A percentile compares a stretch with the other conserved stretches of the same genome.
Conservation (phyloP, 2,888 invertebrate species). For the Ceraclea dissimilis region DNA sequence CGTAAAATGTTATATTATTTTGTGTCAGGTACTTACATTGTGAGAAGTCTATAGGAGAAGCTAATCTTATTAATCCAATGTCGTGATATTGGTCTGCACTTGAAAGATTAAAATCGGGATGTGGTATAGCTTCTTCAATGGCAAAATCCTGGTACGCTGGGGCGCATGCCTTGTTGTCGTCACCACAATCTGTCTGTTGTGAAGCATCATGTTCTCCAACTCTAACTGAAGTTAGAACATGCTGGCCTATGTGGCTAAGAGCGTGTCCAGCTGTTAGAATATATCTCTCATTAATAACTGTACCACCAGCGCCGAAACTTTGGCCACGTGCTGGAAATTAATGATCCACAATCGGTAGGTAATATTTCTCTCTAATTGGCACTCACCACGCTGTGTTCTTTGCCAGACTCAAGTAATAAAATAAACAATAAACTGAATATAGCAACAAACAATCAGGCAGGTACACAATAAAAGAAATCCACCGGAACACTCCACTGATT, state of each 20-base stretch:
- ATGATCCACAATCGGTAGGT: too few relatives aligned
- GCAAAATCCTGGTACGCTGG: conserved; percentile 42
- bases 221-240: conserved; percentile 44
- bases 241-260: neutral
- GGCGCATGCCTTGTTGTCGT: too few relatives aligned
- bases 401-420: too few relatives aligned
- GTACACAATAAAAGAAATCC: too few relatives aligned
- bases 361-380: too few relatives aligned
- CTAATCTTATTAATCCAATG: conserved; percentile 51
- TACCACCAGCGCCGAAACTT: conserved; percentile 4
- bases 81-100: conserved; percentile 36
- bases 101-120: conserved; percentile 46
- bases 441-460: too few relatives aligned
- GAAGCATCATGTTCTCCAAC: conserved; percentile 54
- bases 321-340: neutral
- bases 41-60: conserved; percentile 33
- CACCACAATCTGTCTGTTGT: conserved; percentile 41
- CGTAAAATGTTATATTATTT: too few relatives aligned
- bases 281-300: conserved; percentile 9
- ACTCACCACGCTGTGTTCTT: too few relatives aligned
- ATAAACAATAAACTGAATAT: too few relatives aligned
- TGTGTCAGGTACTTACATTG: too few relatives aligned
- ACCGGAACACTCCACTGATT: too few relatives aligned
- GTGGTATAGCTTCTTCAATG: conserved; percentile 40
- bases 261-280: conserved; percentile 16